These are phyloP conservation scores for Cephus pygmeus DNA, from an alignment of 2,888 invertebrate genomes.

Conservation along the genomic window DNA sequence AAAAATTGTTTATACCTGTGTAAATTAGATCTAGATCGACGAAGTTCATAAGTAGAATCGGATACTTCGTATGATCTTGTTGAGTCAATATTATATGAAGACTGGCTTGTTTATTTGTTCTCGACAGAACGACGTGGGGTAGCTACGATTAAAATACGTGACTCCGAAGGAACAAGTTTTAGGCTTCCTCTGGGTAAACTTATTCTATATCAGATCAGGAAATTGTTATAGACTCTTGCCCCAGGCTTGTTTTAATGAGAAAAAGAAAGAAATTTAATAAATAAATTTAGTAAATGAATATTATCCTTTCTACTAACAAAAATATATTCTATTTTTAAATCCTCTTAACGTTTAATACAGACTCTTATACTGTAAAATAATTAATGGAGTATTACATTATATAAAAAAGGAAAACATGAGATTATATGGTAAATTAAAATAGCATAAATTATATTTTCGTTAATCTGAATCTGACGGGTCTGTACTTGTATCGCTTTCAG, in stretches of 20 bases:
- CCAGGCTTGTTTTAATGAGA: neutral
- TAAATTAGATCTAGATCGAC: too few relatives aligned
- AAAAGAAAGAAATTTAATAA: neutral
- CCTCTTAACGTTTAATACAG: neutral
- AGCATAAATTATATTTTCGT: slow-evolving; percentile 5
- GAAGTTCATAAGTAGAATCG: neutral
- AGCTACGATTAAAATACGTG: neutral
- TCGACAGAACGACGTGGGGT: neutral
- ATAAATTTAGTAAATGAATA: neutral
- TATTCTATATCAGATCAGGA: neutral
- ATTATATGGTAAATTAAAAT: neutral
- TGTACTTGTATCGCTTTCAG: slow-evolving; percentile 37
- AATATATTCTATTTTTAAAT: neutral
- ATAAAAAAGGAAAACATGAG: neutral
- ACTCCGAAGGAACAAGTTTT: neutral
- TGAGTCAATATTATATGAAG: neutral
- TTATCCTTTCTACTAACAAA: neutral
- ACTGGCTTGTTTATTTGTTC: neutral
- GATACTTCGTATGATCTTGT: neutral
- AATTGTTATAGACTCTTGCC: neutral
- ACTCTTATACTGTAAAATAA: neutral
- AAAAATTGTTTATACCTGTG: neutral
- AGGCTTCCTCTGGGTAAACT: neutral
- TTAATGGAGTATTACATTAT: neutral
- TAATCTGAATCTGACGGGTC: slow-evolving; percentile 46